These are phyloP conservation scores for Diadumene lineata DNA, from an alignment of 92 coral and sea anemone genomes.

Conservation along the genomic window DNA sequence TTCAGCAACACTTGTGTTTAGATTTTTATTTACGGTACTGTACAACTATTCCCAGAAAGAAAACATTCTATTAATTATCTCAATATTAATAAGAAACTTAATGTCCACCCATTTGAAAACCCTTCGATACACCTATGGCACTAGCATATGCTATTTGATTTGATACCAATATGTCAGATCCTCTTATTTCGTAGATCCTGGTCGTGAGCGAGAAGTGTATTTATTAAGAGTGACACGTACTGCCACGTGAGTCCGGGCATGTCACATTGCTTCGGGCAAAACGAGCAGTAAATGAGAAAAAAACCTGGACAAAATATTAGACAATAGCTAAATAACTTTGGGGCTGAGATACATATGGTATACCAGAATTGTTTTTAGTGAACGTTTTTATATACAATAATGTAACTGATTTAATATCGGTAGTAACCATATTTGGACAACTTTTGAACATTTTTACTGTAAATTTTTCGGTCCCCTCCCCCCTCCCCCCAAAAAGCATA, in stretches of 20 bases:
- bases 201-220: neutral
- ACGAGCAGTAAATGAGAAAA: neutral
- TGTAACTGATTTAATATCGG: no score
- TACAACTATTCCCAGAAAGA: no score
- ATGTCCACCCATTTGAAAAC: no score
- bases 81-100: no score
- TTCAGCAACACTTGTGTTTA: no score
- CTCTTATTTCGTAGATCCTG: neutral
- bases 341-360: constrained; percentile 7
- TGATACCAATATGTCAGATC: neutral
- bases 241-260: neutral
- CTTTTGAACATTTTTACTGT: no score
- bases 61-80: no score
- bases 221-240: neutral
- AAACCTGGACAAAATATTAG: constrained; percentile 2
- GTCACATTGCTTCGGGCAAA: neutral
- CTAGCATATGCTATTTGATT: neutral
- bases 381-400: neutral
- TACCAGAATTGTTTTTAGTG: neutral
- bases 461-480: no score
- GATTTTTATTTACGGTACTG: no score
- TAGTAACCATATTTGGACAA: no score
- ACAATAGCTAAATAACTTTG: neutral
- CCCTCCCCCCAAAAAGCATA: no score
- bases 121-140: no score